Base-by-base conservation (phyloP, 2,113 vertebrate genomes). In the Ciconia stormi region DNA sequence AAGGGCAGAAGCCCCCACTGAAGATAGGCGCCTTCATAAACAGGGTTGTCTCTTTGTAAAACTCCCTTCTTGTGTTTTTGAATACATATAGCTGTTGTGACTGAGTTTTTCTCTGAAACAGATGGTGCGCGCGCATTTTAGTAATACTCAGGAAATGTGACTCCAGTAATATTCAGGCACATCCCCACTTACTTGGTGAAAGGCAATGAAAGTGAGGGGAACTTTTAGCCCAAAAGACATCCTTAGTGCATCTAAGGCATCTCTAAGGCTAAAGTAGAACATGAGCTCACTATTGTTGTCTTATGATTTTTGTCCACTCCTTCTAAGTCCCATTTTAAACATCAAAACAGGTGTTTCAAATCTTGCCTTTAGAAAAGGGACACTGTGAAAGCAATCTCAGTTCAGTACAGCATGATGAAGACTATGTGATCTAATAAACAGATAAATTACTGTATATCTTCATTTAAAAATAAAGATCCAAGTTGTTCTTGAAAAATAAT, bases 81-180 rank as follows among this genome's bases (percentile, higher is more conserved):
- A 71, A 16, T 21, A 23, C 4, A n/a, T 7, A 26, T 6, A 71
- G 34, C n/a, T 73, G 44, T 65, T 2, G 1, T 47, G 26, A 7
- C 66, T 18, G 7, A 70, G 19, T 32, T 82, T 11, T 55, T 21
- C 34, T 74, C 49, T 47, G 38, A 94, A 91, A 40, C 3, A 21
- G 49, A 91, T 34, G 16, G 13, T 38, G 40, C 23, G 34, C n/a
- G 15, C 4, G 2, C 46, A 53, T 76, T 91, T 91, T 47, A 69
- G 11, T 44, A 61, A 61, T 4, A 47, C 5, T 49, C 1, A 0
- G 23, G 40, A 32, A 80, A 82, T 1, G 1, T 0, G 0, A 38
- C 34, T 42, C 20, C 7, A 3, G 27, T 5, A 82, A 65, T 49
- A 34, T n/a, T 61, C 23, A 79, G 25, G 18, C 23, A 38, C 17